Conservation (phyloP, 2,113 vertebrate genomes). For the Elachura formosa region DNA sequence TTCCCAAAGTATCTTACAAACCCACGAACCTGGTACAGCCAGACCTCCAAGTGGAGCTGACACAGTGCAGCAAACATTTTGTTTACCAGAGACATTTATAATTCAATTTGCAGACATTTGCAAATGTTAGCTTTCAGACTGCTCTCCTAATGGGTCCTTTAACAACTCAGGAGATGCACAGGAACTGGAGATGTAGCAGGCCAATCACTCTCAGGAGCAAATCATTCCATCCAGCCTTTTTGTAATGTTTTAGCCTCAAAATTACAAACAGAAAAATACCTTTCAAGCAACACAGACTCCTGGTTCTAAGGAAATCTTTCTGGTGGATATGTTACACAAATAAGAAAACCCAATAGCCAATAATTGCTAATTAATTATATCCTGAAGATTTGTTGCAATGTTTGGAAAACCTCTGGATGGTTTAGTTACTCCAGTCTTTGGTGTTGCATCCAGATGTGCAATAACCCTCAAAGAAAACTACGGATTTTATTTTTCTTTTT, state of each 20-base stretch:
- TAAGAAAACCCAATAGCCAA: neutral
- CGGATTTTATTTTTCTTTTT: neutral
- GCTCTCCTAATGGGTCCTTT: conserved; percentile 41
- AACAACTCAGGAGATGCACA: conserved; percentile 51
- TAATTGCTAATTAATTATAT: neutral
- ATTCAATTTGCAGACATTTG: conserved; percentile 62
- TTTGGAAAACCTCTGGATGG: neutral
- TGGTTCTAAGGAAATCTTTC: neutral
- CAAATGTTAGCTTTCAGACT: conserved; percentile 56
- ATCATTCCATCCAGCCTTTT: conserved; percentile 10
- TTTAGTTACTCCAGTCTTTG: neutral
- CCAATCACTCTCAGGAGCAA: conserved; percentile 48
- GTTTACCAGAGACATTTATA: conserved; percentile 43
- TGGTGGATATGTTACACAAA: neutral
- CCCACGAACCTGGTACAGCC: neutral
- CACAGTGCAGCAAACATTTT: neutral
- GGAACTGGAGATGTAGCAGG: conserved; percentile 30
- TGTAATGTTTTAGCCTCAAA: conserved; percentile 9
- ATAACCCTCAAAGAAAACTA: neutral
- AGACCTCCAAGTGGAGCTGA: neutral
- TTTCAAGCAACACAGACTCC: neutral
- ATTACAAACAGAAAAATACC: neutral
- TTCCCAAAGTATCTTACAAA: neutral
- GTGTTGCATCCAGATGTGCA: neutral
- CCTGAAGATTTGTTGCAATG: neutral